Evolutionary conservation across 2,888 invertebrate genomes (phyloP).

Genomic region (Aleiodes leptofemur): DNA sequence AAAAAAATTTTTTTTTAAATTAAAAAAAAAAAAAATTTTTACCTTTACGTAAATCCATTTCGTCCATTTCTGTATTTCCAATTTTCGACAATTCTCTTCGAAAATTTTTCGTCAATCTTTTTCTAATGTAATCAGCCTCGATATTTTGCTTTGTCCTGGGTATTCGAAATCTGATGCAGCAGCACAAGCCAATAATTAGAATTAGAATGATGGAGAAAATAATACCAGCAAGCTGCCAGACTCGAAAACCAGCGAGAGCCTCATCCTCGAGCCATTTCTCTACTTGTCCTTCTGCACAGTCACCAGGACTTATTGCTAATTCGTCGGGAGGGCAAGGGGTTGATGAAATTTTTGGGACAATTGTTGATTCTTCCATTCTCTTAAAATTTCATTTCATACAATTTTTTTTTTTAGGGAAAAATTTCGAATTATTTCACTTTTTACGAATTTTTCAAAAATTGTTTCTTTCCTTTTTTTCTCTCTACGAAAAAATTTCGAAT

Average conservation of each 20-base stretch:
- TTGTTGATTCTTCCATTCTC: slow-evolving; percentile 6
- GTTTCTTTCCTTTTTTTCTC: too few relatives aligned
- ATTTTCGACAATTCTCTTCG: slow-evolving; percentile 87
- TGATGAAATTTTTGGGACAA: slow-evolving; percentile 39
- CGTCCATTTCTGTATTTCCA: slow-evolving; percentile 91
- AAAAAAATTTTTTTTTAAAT: neutral
- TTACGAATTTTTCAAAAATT: slow-evolving; percentile 34
- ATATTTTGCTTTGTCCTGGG: slow-evolving; percentile 97
- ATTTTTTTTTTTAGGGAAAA: too few relatives aligned
- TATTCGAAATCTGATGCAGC: slow-evolving; percentile 92
- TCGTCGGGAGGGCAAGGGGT: slow-evolving; percentile 63
- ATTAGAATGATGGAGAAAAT: slow-evolving; percentile 67
- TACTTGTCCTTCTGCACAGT: slow-evolving; percentile 63
- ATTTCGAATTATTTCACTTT: too few relatives aligned
- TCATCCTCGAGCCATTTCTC: slow-evolving; percentile 84
- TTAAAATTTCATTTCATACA: neutral
- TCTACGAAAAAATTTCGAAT: too few relatives aligned
- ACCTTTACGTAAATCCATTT: slow-evolving; percentile 87
- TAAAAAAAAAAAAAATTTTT: slow-evolving; percentile 50
- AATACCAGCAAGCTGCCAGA: slow-evolving; percentile 82
- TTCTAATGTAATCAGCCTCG: slow-evolving; percentile 92
- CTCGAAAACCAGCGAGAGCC: slow-evolving; percentile 82
- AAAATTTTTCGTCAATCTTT: slow-evolving; percentile 89
- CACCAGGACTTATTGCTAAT: slow-evolving; percentile 60
- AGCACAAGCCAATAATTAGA: slow-evolving; percentile 85